A percentile compares a stretch with the other conserved stretches of the same genome.
Evolutionary conservation across 2,113 vertebrate species (phyloP).

Genomic region (Agapornis roseicollis): DNA sequence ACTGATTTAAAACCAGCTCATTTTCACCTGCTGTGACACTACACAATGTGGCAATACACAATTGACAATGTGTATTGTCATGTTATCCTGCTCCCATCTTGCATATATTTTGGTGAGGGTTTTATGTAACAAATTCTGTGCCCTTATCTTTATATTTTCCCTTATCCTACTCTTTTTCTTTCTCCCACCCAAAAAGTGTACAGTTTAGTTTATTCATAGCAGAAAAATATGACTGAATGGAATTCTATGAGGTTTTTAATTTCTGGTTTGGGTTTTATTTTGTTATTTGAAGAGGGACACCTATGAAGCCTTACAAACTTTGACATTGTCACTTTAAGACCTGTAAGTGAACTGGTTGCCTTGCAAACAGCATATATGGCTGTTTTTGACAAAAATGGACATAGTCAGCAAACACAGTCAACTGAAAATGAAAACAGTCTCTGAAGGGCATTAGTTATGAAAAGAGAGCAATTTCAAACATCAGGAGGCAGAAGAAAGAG

Average conservation of each 20-base stretch:
- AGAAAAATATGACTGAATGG: neutral
- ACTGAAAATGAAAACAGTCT: neutral
- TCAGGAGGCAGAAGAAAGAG: neutral
- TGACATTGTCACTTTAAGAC: neutral
- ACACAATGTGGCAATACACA: neutral
- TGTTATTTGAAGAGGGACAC: neutral
- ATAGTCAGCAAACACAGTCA: neutral
- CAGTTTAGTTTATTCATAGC: neutral
- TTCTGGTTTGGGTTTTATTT: neutral
- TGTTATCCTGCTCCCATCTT: neutral
- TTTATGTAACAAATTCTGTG: neutral
- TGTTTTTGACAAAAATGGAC: conserved; percentile 3
- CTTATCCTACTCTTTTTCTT: neutral
- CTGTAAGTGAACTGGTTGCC: neutral
- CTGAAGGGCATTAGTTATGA: neutral
- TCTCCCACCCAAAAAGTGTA: neutral
- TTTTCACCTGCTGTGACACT: neutral
- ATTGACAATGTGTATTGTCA: neutral
- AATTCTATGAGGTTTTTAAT: neutral
- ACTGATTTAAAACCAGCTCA: neutral
- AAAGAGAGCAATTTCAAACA: neutral
- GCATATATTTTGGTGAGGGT: neutral
- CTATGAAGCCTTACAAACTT: neutral
- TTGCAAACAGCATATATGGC: neutral
- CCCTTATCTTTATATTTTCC: neutral